These are phyloP conservation scores for Drosophila diplacantha DNA, from an alignment of 2,888 invertebrate genomes.

Conservation along the genomic window DNA sequence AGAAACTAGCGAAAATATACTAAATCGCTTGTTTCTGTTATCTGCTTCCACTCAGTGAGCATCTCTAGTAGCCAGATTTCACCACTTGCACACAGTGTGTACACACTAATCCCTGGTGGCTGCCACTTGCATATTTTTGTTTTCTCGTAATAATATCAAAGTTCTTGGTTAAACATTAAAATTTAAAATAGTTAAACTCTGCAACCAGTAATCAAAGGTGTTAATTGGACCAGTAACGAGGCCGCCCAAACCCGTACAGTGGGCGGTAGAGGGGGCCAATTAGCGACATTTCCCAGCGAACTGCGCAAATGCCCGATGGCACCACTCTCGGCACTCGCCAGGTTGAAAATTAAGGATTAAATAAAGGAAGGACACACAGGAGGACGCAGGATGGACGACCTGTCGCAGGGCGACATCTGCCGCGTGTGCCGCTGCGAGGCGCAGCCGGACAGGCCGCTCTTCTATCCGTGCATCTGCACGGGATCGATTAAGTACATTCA, in stretches of 20 bases:
- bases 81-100: slow-evolving; percentile 9
- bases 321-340: slow-evolving; percentile 2
- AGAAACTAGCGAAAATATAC: neutral
- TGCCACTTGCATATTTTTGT: slow-evolving; percentile 50
- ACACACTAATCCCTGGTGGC: slow-evolving; percentile 24
- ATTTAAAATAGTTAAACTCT: slow-evolving; percentile 30
- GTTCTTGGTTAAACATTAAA: slow-evolving; percentile 34
- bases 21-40: neutral
- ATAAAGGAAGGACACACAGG: slow-evolving; percentile 8
- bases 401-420: slow-evolving; percentile 87
- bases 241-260: neutral
- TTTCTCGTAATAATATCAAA: slow-evolving; percentile 51
- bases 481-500: slow-evolving; percentile 99
- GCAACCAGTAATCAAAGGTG: neutral
- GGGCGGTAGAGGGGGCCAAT: slow-evolving; percentile 6
- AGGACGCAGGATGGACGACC: slow-evolving; percentile 74
- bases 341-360: slow-evolving; percentile 5
- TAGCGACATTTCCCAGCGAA: slow-evolving; percentile 12
- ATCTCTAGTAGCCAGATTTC: slow-evolving; percentile 5
- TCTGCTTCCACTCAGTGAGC: neutral
- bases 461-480: slow-evolving; percentile 99
- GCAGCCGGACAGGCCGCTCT: slow-evolving; percentile 92
- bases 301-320: slow-evolving; percentile 39
- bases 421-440: slow-evolving; percentile 98
- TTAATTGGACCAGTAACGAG: neutral